Evolutionary conservation across 2,113 vertebrate species (phyloP).

Genomic region (Seriola aureovittata): DNA sequence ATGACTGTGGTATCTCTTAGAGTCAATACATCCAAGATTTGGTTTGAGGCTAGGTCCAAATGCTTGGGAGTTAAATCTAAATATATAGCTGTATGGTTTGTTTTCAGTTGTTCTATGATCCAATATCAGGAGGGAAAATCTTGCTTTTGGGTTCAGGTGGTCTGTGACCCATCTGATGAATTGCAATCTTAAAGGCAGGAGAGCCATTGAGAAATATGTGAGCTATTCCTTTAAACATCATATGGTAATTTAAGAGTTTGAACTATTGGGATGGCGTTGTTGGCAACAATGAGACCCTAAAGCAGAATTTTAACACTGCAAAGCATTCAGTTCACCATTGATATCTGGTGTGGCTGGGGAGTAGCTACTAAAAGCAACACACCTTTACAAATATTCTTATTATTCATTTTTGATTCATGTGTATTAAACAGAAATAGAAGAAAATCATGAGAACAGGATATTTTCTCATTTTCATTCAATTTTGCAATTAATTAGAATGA

Average conservation of each 20-base stretch:
- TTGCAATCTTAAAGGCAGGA: constrained; percentile 5
- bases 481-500: not conserved
- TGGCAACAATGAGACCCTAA: constrained; percentile 35
- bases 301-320: constrained; percentile 9
- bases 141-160: constrained; percentile 2
- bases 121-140: not conserved
- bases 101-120: not conserved
- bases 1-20: not conserved
- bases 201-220: constrained; percentile 12
- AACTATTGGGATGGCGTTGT: constrained; percentile 25
- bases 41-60: constrained; percentile 4
- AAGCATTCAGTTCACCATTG: not conserved
- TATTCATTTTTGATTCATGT: not conserved
- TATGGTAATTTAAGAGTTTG: constrained; percentile 25
- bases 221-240: constrained; percentile 26
- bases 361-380: not conserved
- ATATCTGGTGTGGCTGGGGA: not conserved
- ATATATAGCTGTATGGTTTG: not conserved
- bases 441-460: not conserved
- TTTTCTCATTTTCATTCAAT: not conserved
- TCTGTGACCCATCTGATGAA: constrained; percentile 10
- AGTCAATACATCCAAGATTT: not conserved
- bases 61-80: not conserved
- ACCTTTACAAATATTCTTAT: not conserved
- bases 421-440: not conserved